Evolutionary conservation across 2,113 vertebrate genomes (phyloP), one percentile per base, ranked within the genome.

Genomic region (Stictonetta naevosa): DNA sequence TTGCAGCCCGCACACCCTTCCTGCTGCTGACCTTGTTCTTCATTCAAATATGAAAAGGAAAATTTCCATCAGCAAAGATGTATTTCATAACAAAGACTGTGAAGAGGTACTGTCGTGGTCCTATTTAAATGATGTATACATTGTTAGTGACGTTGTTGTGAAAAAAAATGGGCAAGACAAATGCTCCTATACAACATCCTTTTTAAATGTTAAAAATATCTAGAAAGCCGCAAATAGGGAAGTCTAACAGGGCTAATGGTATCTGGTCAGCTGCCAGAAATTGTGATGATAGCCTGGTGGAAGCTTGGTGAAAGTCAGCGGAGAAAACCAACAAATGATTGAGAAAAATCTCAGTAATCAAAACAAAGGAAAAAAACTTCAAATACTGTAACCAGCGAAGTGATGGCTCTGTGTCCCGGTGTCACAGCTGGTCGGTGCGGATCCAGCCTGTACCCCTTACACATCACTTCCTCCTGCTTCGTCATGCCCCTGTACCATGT

Each of bases 401-500:
- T 1, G 1, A 36, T 46, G 34, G 33, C 28, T 55, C 52, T 1
- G 1, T 42, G 56, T 60, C 71, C 56, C 42, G 9, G 38, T 34
- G 73, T 63, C 59, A 64, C 72, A 5, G 34, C 29, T 56, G 67
- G 36, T 11, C 1, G 0, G 12, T 21, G 34, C 44, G 15, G 25
- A 42, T 74, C 77, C 78, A 90, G 83, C 44, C 62, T 13, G 17
- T 28, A 52, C 14, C 17, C 19, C 31, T 50, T 60, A 5, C 34
- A 75, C 50, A 80, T 80, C 3, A 22, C 44, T 86, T 86, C 80
- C 58, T 63, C 64, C 60, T 1, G 1, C 82, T 44, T 59, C 4
- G 0, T 44, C 0, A 0, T 19, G 67, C 34, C 76, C 36, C 64
- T 56, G 22, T 8, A 20, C 38, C 1, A 0, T 42, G 42, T 40